Evolutionary conservation across 2,113 vertebrate genomes (phyloP).

Genomic region (Odocoileus virginianus): DNA sequence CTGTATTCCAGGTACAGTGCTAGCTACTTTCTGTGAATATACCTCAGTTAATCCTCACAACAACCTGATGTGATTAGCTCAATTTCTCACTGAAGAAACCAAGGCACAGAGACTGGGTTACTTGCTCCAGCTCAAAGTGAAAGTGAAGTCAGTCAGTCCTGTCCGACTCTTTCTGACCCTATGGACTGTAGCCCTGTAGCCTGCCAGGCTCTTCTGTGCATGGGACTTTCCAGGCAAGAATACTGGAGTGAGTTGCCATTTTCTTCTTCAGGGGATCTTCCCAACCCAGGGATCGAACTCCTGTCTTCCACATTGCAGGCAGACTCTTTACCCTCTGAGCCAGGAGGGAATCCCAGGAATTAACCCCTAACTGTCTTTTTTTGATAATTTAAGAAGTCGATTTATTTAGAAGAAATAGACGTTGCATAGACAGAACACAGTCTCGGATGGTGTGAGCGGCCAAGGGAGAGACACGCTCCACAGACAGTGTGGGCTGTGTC

Average conservation of each 20-base stretch:
- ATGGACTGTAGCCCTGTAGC: background rate
- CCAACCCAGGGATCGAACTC: background rate
- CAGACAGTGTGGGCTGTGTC: background rate
- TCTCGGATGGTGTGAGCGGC: background rate
- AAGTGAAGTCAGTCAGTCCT: background rate
- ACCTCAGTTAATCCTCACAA: background rate
- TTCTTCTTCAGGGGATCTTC: background rate
- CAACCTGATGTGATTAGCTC: background rate
- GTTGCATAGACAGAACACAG: background rate
- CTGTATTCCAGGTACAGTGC: background rate
- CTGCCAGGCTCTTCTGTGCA: rapidly evolving
- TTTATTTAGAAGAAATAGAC: background rate
- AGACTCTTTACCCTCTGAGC: background rate
- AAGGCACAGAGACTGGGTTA: background rate
- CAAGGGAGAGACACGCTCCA: background rate
- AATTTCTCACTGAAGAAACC: background rate
- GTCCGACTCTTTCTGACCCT: background rate
- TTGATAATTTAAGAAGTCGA: background rate
- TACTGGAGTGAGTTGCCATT: background rate
- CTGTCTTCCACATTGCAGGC: background rate
- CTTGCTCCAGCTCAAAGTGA: background rate
- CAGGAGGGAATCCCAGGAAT: background rate
- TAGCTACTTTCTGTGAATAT: background rate
- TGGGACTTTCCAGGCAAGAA: background rate
- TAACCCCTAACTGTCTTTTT: background rate